A percentile compares a stretch with the other conserved stretches of the same genome.
Evolutionary conservation across 1,140 invertebrate genomes (phyloP).

Genomic region (Hypothenemus hampei): DNA sequence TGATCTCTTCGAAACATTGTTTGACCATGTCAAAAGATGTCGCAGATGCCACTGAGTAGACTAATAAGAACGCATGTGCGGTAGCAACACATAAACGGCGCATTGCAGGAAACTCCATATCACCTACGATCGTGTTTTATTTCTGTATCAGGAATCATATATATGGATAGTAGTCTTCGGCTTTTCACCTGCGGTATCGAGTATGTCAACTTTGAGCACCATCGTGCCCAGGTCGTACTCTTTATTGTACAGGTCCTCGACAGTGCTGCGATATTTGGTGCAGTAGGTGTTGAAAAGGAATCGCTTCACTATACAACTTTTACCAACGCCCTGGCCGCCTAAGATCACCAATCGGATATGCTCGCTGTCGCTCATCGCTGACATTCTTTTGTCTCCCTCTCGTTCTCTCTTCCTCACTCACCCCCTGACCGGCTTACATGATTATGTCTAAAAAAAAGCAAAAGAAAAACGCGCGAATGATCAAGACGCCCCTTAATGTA

Average conservation of each 20-base stretch:
- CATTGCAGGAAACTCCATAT: constrained; percentile 86
- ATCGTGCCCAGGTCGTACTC: constrained; percentile 74
- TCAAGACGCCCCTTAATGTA: too few species aligned
- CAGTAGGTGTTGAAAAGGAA: constrained; percentile 81
- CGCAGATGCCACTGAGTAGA: constrained; percentile 76
- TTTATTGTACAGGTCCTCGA: constrained; percentile 84
- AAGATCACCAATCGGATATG: constrained; percentile 79
- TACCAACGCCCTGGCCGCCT: constrained; percentile 79
- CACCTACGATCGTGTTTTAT: constrained; percentile 47
- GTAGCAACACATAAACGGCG: constrained; percentile 79
- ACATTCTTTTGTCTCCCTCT: too few species aligned
- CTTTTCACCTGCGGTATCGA: constrained; percentile 66
- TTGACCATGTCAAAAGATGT: constrained; percentile 74
- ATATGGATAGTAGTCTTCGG: too few species aligned
- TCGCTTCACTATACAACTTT: constrained; percentile 76
- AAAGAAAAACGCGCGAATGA: too few species aligned
- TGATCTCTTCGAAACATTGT: constrained; percentile 76
- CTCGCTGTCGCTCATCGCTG: constrained; percentile 61
- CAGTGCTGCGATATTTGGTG: constrained; percentile 80
- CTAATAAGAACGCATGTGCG: constrained; percentile 83
- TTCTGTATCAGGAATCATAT: not conserved
- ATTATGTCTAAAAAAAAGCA: too few species aligned
- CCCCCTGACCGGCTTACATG: too few species aligned
- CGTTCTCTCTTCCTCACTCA: too few species aligned
- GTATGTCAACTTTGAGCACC: constrained; percentile 78